Base-by-base conservation (phyloP, 2,797 vertebrate species). In the Dendrocincla fuliginosa region DNA sequence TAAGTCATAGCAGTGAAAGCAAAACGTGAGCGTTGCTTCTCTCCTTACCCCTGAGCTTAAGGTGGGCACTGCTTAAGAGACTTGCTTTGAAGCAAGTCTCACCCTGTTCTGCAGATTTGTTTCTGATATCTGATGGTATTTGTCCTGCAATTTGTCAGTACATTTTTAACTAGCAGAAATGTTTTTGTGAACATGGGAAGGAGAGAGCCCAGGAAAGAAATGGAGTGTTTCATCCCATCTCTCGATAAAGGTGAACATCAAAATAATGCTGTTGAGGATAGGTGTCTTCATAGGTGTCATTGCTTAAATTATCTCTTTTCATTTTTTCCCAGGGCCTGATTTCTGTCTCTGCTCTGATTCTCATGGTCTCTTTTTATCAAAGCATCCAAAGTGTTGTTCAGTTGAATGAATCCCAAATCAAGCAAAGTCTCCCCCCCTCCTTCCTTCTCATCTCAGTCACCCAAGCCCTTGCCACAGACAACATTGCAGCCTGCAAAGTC, bases 401-500 rank as follows among this genome's bases (percentile, higher is more conserved):
- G 14, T 6, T 49, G 57, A 83, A 64, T 35, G 14, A 74, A 47
- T 23, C 33, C 28, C 41, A 84, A 23, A 63, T 76, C 46, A 88
- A 89, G 67, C 35, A 70, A 41, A 79, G 63, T 65, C 12, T 16
- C 30, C 19, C 8, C 10, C 0, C 1, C 20, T 75, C 25, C 23
- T 80, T 71, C 15, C 22, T 30, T 60, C 14, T 59, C 69, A 32
- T 82, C 44, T 87, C 63, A 42, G 59, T 13, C 67, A 20, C 49
- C 39, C 68, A 49, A 82, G 47, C 42, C 32, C 56, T 74, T n/a
- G 32, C 25, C 33, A 56, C 44, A n/a, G 42, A 49, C 7, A 49
- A 74, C 84, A 53, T 15, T 94, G 71, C 69, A 71, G 73, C 56
- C 69, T 83, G 79, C 77, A 94, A 87, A 93, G 89, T 94, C 90